These are phyloP conservation scores for Drosophila anceps DNA, from an alignment of 2,888 invertebrate genomes.

Conservation along the genomic window DNA sequence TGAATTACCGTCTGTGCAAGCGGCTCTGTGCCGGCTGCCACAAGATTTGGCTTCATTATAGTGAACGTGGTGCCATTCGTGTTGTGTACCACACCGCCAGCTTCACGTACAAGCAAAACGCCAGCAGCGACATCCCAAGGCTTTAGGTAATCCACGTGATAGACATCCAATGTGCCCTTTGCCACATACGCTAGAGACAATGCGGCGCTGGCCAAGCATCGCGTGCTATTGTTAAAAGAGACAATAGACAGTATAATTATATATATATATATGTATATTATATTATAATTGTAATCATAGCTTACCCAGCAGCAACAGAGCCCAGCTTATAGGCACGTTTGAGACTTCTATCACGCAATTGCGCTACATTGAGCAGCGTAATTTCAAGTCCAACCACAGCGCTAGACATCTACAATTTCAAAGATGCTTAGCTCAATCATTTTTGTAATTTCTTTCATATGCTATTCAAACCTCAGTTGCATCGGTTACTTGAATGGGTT, in stretches of 20 bases:
- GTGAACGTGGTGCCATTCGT: constrained; percentile 87
- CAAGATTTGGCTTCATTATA: constrained; percentile 86
- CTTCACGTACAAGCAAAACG: constrained; percentile 89
- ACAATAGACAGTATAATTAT: constrained; percentile 3
- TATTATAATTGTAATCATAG: background rate
- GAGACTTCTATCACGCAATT: constrained; percentile 78
- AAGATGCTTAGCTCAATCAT: background rate
- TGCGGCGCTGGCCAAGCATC: constrained; percentile 90
- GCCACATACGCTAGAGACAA: constrained; percentile 90
- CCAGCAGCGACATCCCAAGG: constrained; percentile 93
- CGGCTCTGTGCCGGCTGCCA: constrained; percentile 86
- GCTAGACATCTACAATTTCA: constrained; percentile 71
- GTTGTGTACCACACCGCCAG: constrained; percentile 90
- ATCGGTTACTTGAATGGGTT: constrained; percentile 85
- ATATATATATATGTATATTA: background rate
- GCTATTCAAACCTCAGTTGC: constrained; percentile 69
- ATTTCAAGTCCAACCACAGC: constrained; percentile 81
- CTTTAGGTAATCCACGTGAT: constrained; percentile 89
- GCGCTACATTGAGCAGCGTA: constrained; percentile 74
- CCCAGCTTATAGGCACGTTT: constrained; percentile 81
- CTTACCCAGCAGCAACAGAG: constrained; percentile 80
- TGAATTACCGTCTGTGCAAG: constrained; percentile 85
- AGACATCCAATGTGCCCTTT: constrained; percentile 88
- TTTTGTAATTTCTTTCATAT: constrained; percentile 5
- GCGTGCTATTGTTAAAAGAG: constrained; percentile 71